Evolutionary conservation across 2,797 vertebrate species (phyloP).

Genomic region (Cheracebus regulus): DNA sequence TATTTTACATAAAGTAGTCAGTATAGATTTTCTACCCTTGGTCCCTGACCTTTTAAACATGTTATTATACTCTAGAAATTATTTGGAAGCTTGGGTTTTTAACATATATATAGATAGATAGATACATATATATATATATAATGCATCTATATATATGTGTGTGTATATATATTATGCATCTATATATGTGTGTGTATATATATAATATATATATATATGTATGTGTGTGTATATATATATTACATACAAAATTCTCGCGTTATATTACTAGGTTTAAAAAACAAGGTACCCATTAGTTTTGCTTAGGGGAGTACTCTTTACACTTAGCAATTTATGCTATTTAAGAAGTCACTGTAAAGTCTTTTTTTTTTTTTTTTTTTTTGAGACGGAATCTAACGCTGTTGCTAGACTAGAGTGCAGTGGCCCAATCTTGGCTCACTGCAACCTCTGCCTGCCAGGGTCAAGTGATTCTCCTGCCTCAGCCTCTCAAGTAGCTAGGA

Average conservation of each 20-base stretch:
- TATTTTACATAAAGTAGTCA: background rate
- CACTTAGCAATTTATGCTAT: background rate
- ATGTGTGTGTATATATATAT: background rate
- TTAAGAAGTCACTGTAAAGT: background rate
- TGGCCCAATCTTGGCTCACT: too few species aligned
- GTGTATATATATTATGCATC: too few species aligned
- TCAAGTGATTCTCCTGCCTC: too few species aligned
- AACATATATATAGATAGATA: background rate
- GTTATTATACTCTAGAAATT: background rate
- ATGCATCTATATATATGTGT: background rate
- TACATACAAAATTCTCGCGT: background rate
- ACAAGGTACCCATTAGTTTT: background rate
- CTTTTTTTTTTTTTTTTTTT: too few species aligned
- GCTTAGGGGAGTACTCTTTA: background rate
- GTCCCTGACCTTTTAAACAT: background rate
- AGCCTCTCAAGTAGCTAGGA: too few species aligned
- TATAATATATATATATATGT: background rate
- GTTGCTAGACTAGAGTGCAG: too few species aligned
- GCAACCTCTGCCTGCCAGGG: too few species aligned
- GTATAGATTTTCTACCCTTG: background rate
- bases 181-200: background rate
- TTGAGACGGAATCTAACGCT: too few species aligned
- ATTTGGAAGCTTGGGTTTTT: conserved; percentile 11
- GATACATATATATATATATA: background rate
- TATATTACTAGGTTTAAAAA: background rate